Base-by-base conservation (phyloP, 2,888 invertebrate species). In the Helleia helle region DNA sequence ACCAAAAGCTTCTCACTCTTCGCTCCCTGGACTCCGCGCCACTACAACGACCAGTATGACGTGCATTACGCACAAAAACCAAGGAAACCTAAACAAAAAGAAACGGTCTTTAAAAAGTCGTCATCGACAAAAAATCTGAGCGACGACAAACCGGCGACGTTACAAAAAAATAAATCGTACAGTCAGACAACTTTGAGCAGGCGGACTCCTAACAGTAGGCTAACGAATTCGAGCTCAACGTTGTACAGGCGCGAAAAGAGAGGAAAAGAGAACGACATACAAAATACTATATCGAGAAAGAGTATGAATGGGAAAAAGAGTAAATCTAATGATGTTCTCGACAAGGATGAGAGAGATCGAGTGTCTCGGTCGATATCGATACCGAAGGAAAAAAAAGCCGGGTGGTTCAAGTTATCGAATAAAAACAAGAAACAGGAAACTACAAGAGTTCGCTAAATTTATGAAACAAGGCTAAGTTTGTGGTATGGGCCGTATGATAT, bases 21-120 rank as follows among this genome's bases (percentile, higher is more conserved):
- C 60, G 93, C 94, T 0, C 94, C 94, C 2, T 94, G 94, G 94
- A 90, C 90, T 44, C 94, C 94, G 2, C 87, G 90, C 49, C 90
- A 91, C 58, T 87, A 89, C 58, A 87, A 86, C 58, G 93, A 93
- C 55, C 89, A 88, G 40, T 89, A 90, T 61, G 93, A 93, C 73
- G 91, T 93, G 14, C 92, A 93, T 63, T 93, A 93, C 72, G 91
- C 91, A 8, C 92, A 93, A 57, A 84, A 87, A 57, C 83, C 86
- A 4, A 61, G 73, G 9, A 74, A 69, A 48, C 44, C 65, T 0
- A 75, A 69, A 38, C 72, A 83, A 55, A 75, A 67, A 44, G 77
- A 76, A 15, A 42, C 51, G 1, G 43, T 44, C 13, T 47, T 65
- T 26, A 77, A 84, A 52, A 87, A 86, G 54, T 75, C 86, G 0